phyloP scores from a whole-genome alignment of 2,797 vertebrate species.

The Enteromius paludinosus region DNA sequence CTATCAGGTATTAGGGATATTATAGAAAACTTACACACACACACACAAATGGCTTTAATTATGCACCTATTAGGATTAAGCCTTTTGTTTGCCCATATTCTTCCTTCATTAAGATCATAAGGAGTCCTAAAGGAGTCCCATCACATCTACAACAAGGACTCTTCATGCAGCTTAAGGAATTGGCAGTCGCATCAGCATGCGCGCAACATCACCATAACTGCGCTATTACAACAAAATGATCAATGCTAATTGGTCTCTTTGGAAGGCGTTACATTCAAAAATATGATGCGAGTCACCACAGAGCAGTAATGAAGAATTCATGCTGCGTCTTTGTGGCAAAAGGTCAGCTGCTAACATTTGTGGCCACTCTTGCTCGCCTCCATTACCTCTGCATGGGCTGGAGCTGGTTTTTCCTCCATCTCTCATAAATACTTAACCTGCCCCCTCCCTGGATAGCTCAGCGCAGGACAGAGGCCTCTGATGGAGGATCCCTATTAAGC shows the following conservation, averaged over 20 bases:
- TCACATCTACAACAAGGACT: conserved; percentile 36
- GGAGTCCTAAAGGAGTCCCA: not conserved
- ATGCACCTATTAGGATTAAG: conserved; percentile 18
- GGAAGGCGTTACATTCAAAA: conserved; percentile 67
- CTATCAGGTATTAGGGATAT: not conserved
- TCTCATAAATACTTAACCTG: conserved; percentile 74
- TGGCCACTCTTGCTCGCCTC: conserved; percentile 53
- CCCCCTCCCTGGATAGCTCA: conserved; percentile 55
- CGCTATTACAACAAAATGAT: conserved; percentile 76
- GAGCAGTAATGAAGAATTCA: conserved; percentile 75
- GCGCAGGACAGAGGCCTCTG: conserved; percentile 49
- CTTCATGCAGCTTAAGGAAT: conserved; percentile 40
- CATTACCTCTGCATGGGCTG: conserved; percentile 55
- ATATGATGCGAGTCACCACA: conserved; percentile 64
- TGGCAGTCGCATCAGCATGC: conserved; percentile 65
- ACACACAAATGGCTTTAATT: not conserved
- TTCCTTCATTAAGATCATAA: conserved; percentile 30
- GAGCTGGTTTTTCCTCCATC: conserved; percentile 56
- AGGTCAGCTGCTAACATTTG: conserved; percentile 68
- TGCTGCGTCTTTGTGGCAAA: conserved; percentile 64
- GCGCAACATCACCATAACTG: conserved; percentile 64
- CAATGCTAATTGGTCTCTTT: conserved; percentile 83
- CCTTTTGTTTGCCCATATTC: conserved; percentile 12
- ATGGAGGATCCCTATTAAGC: conserved; percentile 59
- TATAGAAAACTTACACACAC: not conserved